Evolutionary conservation across 2,888 invertebrate species (phyloP).

Genomic region (Ichneumon xanthorius): DNA sequence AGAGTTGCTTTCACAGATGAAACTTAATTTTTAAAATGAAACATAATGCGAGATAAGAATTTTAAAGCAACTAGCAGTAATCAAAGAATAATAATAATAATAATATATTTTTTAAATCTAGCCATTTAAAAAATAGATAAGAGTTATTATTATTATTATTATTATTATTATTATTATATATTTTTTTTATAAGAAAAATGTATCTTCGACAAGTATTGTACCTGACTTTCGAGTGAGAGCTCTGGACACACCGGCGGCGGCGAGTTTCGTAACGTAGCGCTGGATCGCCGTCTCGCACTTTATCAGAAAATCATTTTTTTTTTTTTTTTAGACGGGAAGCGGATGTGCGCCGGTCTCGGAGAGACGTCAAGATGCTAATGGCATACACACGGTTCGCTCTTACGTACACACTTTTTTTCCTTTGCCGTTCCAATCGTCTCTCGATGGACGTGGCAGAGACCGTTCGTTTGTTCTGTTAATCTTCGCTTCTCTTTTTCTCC

Average conservation of each 20-base stretch:
- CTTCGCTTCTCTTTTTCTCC: neutral
- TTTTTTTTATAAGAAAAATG: too few species aligned
- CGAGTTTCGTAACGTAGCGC: conserved; percentile 16
- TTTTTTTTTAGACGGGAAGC: neutral
- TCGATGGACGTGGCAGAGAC: neutral
- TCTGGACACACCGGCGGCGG: neutral
- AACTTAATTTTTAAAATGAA: too few species aligned
- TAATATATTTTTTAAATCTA: too few species aligned
- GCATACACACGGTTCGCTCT: neutral
- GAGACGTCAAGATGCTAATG: conserved; percentile 27
- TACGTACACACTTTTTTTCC: neutral
- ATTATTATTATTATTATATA: too few species aligned
- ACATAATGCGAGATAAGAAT: too few species aligned
- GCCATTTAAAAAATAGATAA: too few species aligned
- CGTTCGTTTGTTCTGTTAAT: neutral
- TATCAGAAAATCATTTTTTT: conserved; percentile 30
- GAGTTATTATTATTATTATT: too few species aligned
- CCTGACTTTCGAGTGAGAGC: neutral
- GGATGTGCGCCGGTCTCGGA: conserved; percentile 1
- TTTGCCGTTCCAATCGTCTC: conserved; percentile 1
- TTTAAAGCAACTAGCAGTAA: too few species aligned
- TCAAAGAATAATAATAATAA: too few species aligned
- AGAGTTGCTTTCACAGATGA: too few species aligned
- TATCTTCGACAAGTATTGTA: neutral
- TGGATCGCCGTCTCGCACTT: conserved; percentile 3